Evolutionary conservation across 2,797 vertebrate genomes (phyloP).

Genomic region (Micromesistius poutassou): DNA sequence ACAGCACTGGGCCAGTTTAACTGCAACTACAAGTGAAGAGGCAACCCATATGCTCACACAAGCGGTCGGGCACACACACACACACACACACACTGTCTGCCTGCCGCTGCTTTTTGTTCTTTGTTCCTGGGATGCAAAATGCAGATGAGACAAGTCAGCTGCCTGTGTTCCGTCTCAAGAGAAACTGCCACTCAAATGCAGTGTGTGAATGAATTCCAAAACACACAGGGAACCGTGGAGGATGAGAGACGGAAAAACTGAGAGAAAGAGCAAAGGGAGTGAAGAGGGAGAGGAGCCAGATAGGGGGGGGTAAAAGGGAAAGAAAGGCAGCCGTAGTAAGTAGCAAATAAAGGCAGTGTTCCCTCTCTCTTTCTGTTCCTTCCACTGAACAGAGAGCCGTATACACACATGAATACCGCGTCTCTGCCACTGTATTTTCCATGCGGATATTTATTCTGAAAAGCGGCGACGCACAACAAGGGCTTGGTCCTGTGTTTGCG

Average conservation of each 20-base stretch:
- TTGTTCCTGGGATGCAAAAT: slow-evolving; percentile 77
- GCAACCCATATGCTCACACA: slow-evolving; percentile 11
- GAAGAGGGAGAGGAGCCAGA: slow-evolving; percentile 32
- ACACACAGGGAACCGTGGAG: slow-evolving; percentile 59
- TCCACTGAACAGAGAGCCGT: slow-evolving; percentile 68
- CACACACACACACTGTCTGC: slow-evolving; percentile 42
- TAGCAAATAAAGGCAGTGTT: slow-evolving; percentile 20
- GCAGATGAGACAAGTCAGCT: slow-evolving; percentile 76
- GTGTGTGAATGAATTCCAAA: slow-evolving; percentile 77
- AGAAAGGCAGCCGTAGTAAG: slow-evolving; percentile 48
- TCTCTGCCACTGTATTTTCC: slow-evolving; percentile 61
- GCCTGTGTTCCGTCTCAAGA: slow-evolving; percentile 72
- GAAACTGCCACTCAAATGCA: slow-evolving; percentile 75
- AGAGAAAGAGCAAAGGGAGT: slow-evolving; percentile 14
- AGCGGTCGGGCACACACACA: slow-evolving; percentile 1
- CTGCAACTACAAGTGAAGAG: slow-evolving; percentile 57
- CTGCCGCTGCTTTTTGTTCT: slow-evolving; percentile 49
- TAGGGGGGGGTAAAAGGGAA: slow-evolving; percentile 31
- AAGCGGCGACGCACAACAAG: slow-evolving; percentile 70
- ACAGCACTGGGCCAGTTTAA: slow-evolving; percentile 62
- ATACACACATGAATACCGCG: slow-evolving; percentile 61
- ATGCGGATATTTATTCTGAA: slow-evolving; percentile 71
- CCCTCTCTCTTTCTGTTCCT: slow-evolving; percentile 39
- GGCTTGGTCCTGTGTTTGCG: slow-evolving; percentile 71
- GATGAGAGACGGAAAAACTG: slow-evolving; percentile 48